Base-by-base conservation (phyloP, 2,797 vertebrate species). In the Gadopsis marmoratus region DNA sequence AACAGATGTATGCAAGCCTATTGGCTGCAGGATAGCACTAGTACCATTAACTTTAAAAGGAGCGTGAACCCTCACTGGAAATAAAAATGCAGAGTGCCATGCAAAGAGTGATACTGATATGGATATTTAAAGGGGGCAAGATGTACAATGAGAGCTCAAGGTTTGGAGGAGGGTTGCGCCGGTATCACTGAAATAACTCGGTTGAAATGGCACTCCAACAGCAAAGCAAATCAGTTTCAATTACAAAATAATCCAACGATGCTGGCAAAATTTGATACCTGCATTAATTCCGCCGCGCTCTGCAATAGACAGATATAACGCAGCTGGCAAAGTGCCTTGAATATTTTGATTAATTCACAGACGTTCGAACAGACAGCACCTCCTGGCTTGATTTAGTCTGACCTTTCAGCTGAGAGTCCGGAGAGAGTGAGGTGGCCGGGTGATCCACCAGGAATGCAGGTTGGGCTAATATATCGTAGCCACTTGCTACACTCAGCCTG, bases 221-320 rank as follows among this genome's bases (percentile, higher is more conserved):
- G 60, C 69, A 53, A 62, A 29, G 56, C 71, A 92, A 92, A 91
- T 90, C 77, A 61, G 80, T 79, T 83, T 84, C 72, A 71, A 74
- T 85, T 78, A 85, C 78, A 89, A 85, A 86, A 75, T 81, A 74
- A 90, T 91, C 85, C 62, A 86, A 71, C 35, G 8, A 69, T 33
- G 31, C 54, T 79, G 77, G 79, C 74, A 87, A 81, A 86, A 90
- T 93, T 87, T 92, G 89, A 92, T 91, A 92, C 81, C 74, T 78
- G 59, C 31, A 79, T 80, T 56, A 85, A 87, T 89, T 86, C 69
- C 23, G 71, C 76, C 29, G 26, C 43, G 29, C 69, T 55, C 76
- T 88, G 88, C 77, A 54, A 51, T 8, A 17, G 35, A 21, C 69
- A 86, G 89, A 91, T 91, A 90, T 64, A 79, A 90, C 53, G 35